phyloP scores from a whole-genome alignment of 2,113 vertebrate genomes.

The Ondatra zibethicus region DNA sequence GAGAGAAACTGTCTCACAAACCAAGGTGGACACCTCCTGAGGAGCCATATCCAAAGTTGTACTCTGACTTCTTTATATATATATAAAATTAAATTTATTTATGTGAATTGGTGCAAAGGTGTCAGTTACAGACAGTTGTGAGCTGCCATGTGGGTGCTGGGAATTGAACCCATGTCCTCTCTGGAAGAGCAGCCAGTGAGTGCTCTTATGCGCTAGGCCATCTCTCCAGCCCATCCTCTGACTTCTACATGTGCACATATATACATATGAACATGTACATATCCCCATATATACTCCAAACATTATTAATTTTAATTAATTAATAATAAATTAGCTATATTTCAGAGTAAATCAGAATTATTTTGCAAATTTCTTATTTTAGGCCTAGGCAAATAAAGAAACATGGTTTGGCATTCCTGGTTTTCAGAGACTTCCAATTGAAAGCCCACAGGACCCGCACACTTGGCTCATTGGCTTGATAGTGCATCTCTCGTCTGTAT shows the following conservation, averaged over 20 bases:
- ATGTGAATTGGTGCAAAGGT: too few species aligned
- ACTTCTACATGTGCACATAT: neutral
- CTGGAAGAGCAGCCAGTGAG: too few species aligned
- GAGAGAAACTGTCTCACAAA: neutral
- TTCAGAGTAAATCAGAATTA: conserved; percentile 36
- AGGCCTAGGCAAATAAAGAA: neutral
- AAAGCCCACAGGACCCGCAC: neutral
- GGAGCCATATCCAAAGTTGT: neutral
- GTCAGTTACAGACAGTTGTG: too few species aligned
- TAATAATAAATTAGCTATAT: neutral
- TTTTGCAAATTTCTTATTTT: conserved; percentile 46
- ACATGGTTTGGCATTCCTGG: neutral
- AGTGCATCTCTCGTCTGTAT: neutral
- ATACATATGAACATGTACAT: too few species aligned
- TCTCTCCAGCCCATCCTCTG: too few species aligned
- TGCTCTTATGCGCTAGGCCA: too few species aligned
- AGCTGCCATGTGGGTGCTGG: too few species aligned
- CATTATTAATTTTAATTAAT: neutral
- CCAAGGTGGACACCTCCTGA: neutral
- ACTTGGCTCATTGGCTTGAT: neutral
- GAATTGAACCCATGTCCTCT: too few species aligned
- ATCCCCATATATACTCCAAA: neutral
- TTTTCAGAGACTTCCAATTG: neutral
- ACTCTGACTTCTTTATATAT: neutral
- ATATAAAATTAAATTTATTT: too few species aligned